A percentile compares a stretch with the other conserved stretches of the same genome.
Conservation (phyloP, 2,888 invertebrate species). For the Troilus luridus region DNA sequence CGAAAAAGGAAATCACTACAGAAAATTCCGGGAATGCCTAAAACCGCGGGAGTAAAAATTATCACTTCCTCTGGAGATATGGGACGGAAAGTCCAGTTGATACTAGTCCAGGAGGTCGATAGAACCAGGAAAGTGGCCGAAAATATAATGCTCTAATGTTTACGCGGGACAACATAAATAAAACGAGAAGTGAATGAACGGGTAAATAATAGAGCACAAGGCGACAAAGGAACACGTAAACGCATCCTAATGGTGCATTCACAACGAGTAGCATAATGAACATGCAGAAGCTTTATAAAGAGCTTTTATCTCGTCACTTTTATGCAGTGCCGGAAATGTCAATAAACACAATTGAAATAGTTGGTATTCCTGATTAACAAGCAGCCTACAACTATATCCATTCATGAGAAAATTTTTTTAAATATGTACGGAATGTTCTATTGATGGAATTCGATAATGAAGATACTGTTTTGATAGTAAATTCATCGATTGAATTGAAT, state of each 20-base stretch:
- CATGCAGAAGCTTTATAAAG: background rate
- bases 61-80: conserved; percentile 19
- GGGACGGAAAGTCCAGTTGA: conserved; percentile 26
- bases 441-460: background rate
- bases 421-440: background rate
- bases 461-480: background rate
- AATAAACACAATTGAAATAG: background rate
- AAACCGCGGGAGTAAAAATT: conserved; percentile 10
- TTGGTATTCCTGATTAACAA: background rate
- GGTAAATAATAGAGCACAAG: background rate
- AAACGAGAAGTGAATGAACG: background rate
- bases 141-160: background rate
- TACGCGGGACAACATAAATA: background rate
- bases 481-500: background rate
- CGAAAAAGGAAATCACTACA: background rate
- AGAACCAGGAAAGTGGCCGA: background rate
- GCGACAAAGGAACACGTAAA: conserved; percentile 4
- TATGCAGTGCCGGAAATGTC: background rate
- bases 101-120: background rate
- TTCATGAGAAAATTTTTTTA: background rate
- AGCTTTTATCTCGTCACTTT: background rate
- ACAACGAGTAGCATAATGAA: background rate
- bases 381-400: background rate
- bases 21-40: background rate
- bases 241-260: background rate